These are phyloP conservation scores for Rhodinocichla rosea DNA, from an alignment of 2,113 vertebrate genomes.

Conservation along the genomic window DNA sequence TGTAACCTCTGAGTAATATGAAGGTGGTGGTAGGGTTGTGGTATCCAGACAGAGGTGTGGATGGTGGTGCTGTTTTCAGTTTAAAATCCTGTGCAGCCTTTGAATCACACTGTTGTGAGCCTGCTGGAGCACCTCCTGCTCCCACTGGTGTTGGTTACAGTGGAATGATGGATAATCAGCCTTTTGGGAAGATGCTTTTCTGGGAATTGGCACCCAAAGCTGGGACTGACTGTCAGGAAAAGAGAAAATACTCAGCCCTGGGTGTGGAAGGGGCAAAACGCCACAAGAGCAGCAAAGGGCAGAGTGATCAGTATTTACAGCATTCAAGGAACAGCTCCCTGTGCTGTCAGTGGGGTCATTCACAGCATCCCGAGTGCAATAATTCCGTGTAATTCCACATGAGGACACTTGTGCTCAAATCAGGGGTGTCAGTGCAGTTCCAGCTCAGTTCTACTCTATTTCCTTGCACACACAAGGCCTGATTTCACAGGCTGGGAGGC, in stretches of 20 bases:
- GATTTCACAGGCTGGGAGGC: neutral
- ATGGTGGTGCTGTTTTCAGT: neutral
- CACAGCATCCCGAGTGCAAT: neutral
- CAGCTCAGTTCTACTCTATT: rapidly evolving
- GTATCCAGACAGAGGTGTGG: neutral
- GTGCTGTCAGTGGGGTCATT: neutral
- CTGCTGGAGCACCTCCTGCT: neutral
- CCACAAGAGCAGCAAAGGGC: neutral
- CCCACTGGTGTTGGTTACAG: neutral
- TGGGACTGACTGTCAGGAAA: neutral
- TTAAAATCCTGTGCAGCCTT: neutral
- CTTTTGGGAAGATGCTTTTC: neutral
- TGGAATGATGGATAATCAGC: neutral
- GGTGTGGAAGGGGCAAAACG: neutral
- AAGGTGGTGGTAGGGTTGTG: neutral
- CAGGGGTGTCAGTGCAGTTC: neutral
- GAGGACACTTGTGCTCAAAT: neutral
- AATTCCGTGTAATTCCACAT: neutral
- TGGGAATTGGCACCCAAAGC: neutral
- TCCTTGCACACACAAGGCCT: neutral
- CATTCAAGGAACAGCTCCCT: neutral
- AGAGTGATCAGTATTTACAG: neutral
- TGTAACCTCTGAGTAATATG: neutral
- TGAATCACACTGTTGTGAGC: neutral
- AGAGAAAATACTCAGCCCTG: neutral